Conservation (phyloP, 2,888 invertebrate genomes). For the Chironomus riparius region DNA sequence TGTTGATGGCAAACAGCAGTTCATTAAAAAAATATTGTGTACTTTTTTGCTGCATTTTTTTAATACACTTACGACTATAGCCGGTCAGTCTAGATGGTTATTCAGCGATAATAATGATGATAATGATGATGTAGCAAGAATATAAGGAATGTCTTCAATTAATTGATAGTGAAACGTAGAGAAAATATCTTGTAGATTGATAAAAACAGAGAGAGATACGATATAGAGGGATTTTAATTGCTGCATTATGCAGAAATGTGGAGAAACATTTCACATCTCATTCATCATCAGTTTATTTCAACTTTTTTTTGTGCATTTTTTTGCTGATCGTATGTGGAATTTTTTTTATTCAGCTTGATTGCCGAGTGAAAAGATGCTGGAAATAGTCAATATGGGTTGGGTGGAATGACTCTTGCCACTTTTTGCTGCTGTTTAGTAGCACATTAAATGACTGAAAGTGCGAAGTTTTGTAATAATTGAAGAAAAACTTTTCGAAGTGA, state of each 20-base stretch:
- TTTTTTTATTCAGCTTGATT: too few relatives aligned
- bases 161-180: not conserved
- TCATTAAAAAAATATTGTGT: not conserved
- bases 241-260: not conserved
- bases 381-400: too few relatives aligned
- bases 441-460: too few relatives aligned
- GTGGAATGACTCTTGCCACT: too few relatives aligned
- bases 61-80: not conserved
- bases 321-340: not conserved
- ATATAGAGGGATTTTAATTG: not conserved
- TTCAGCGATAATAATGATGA: not conserved
- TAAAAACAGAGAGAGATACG: not conserved
- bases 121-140: not conserved
- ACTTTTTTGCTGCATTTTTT: too few relatives aligned
- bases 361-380: not conserved
- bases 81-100: not conserved
- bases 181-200: not conserved
- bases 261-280: not conserved
- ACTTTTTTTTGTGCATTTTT: not conserved
- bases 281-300: not conserved
- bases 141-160: not conserved
- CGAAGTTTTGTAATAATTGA: too few relatives aligned
- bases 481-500: too few relatives aligned
- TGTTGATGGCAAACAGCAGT: slow-evolving; percentile 14
- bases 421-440: too few relatives aligned